Conservation (phyloP, 2,113 vertebrate species). For the Melanerpes aurifrons region DNA sequence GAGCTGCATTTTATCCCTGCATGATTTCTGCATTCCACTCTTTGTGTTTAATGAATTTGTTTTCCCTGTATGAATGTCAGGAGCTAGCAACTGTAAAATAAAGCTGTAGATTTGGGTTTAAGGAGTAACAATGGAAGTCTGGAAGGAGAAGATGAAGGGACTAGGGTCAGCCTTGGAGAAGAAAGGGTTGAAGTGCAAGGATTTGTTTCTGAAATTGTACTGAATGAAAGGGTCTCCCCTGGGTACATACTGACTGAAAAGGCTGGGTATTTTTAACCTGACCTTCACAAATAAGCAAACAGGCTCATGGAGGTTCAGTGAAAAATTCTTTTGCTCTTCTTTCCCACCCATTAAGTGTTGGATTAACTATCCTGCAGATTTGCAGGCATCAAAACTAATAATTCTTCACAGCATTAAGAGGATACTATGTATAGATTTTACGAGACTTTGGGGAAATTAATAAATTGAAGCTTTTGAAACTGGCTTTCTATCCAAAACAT, state of each 20-base stretch:
- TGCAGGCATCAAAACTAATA: not conserved
- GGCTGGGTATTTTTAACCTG: constrained; percentile 2
- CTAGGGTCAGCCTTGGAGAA: not conserved
- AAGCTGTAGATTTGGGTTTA: not conserved
- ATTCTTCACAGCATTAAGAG: not conserved
- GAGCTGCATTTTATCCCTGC: not conserved
- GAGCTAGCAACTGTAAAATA: not conserved
- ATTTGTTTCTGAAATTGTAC: not conserved
- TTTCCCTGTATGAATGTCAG: not conserved
- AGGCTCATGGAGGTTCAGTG: not conserved
- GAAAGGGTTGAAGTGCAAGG: not conserved
- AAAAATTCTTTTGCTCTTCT: not conserved
- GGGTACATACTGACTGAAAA: not conserved
- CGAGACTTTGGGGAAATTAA: not conserved
- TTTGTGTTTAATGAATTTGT: not conserved
- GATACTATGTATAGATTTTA: not conserved
- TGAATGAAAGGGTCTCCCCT: not conserved
- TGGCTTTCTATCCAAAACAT: not conserved
- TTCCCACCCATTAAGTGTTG: not conserved
- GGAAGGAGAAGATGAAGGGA: not conserved
- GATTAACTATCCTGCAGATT: not conserved
- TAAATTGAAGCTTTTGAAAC: not conserved
- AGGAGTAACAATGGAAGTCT: not conserved
- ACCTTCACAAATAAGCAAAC: constrained; percentile 13
- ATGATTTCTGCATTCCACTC: not conserved